phyloP scores from a whole-genome alignment of 2,113 vertebrate genomes.

The Fregata magnificens region DNA sequence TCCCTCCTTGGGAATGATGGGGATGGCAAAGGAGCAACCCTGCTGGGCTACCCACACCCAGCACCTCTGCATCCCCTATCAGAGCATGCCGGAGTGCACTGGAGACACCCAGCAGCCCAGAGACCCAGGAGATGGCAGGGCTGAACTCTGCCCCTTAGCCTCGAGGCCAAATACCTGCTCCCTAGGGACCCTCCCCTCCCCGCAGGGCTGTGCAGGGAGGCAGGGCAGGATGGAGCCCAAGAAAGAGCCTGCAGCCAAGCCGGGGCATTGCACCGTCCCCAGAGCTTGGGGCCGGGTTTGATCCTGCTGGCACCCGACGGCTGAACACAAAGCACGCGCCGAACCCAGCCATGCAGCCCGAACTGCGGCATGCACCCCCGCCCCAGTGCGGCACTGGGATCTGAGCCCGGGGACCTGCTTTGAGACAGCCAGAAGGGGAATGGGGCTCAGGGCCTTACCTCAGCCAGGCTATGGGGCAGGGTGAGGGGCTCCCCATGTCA shows the following conservation, averaged over 20 bases:
- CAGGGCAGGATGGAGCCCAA: neutral
- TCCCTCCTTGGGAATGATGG: neutral
- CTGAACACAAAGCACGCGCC: neutral
- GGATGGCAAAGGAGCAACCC: neutral
- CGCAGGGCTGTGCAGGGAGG: accelerated
- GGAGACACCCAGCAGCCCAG: neutral
- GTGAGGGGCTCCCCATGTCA: neutral
- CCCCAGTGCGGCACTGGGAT: neutral
- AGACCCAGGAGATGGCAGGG: neutral
- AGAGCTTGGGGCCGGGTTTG: neutral
- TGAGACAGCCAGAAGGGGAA: conserved; percentile 20
- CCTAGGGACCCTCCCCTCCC: neutral
- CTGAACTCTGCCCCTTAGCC: neutral
- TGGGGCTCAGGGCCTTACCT: neutral
- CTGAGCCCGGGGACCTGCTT: neutral
- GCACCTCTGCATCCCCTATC: neutral
- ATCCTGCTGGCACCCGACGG: neutral
- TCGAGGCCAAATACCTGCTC: neutral
- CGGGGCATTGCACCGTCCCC: neutral
- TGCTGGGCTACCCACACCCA: neutral
- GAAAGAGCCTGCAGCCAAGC: neutral
- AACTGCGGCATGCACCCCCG: neutral
- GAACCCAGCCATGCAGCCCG: neutral
- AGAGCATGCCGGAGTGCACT: neutral
- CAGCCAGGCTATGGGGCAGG: neutral